Conservation (phyloP, 2,888 invertebrate genomes). For the Imbricaverruca yamaguchii region DNA sequence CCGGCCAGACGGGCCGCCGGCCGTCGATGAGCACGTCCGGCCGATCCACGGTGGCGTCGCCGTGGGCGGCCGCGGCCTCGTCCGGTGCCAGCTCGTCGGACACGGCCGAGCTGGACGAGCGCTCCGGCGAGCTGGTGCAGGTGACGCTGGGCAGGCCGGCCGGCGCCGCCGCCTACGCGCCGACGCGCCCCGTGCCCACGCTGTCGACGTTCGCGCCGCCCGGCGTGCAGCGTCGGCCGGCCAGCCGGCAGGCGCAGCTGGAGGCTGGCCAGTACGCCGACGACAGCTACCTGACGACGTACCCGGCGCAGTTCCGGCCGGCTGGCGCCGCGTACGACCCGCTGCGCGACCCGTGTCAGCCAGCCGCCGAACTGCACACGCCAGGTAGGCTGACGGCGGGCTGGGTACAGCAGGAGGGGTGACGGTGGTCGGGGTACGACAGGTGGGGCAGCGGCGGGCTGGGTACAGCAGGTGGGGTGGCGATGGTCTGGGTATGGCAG, state of each 20-base stretch:
- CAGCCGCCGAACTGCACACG: too few relatives aligned
- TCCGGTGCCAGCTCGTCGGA: not conserved
- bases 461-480: too few relatives aligned
- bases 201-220: constrained; percentile 1
- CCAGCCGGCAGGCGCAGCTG: not conserved
- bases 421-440: too few relatives aligned
- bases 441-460: too few relatives aligned
- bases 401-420: too few relatives aligned
- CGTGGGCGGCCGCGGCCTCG: not conserved
- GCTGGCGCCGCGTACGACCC: not conserved
- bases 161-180: not conserved
- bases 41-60: not conserved
- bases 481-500: too few relatives aligned
- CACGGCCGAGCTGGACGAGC: not conserved
- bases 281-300: not conserved
- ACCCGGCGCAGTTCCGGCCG: not conserved
- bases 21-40: not conserved
- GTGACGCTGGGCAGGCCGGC: constrained; percentile 10
- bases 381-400: too few relatives aligned
- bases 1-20: not conserved
- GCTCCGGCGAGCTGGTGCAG: not conserved
- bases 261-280: not conserved
- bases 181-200: not conserved
- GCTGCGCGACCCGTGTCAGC: not conserved
- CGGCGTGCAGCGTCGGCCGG: not conserved